These are phyloP conservation scores for Mesocricetus auratus DNA, from an alignment of 2,113 vertebrate species.

Conservation along the genomic window DNA sequence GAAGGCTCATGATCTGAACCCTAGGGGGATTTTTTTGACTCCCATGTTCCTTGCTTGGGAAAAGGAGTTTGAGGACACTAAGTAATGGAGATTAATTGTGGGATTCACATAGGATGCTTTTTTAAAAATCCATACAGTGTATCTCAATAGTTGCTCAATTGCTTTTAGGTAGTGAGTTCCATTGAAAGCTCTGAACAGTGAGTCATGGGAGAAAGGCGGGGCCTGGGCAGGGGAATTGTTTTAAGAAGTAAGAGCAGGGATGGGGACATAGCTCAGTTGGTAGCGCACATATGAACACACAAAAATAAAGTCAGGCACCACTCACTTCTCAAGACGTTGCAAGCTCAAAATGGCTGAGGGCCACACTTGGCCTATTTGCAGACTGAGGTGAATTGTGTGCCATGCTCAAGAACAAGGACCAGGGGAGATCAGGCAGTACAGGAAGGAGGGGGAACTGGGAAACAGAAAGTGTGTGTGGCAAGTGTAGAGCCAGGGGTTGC, in stretches of 20 bases:
- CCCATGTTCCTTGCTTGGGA: neutral
- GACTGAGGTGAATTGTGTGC: neutral
- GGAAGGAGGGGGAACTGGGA: neutral
- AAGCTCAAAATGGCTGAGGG: neutral
- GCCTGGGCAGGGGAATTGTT: neutral
- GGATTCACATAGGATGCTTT: neutral
- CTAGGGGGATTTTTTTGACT: neutral
- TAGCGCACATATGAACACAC: neutral
- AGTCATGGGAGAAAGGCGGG: neutral
- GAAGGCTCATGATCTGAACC: neutral
- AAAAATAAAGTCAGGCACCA: neutral
- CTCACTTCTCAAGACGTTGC: neutral
- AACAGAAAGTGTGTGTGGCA: neutral
- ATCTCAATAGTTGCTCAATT: neutral
- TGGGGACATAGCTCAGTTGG: neutral
- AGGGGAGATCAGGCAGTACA: neutral
- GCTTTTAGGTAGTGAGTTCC: neutral
- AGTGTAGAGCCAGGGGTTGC: neutral
- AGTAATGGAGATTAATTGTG: neutral
- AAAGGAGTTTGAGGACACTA: neutral
- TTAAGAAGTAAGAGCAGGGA: neutral
- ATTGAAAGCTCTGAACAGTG: neutral
- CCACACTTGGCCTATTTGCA: neutral
- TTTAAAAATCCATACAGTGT: rapidly evolving
- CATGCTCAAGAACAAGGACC: neutral